Conservation (phyloP, 2,113 vertebrate species). For the Gavia stellata region DNA sequence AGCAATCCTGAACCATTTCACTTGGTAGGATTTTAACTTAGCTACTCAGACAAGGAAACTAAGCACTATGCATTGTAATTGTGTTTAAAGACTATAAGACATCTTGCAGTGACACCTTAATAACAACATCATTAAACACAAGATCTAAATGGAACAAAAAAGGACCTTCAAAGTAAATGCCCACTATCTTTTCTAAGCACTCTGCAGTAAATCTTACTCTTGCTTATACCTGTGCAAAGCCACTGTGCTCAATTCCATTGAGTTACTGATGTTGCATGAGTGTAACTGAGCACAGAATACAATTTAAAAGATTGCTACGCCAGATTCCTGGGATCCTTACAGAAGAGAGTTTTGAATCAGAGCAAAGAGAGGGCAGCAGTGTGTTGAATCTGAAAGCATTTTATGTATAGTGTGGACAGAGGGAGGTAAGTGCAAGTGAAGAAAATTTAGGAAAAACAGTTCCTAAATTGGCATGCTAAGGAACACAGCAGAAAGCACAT, state of each 20-base stretch:
- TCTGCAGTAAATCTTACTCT: neutral
- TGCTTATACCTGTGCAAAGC: neutral
- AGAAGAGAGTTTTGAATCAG: neutral
- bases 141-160: neutral
- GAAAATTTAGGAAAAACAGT: neutral
- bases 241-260: neutral
- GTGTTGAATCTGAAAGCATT: neutral
- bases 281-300: neutral
- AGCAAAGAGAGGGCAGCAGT: neutral
- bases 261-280: neutral
- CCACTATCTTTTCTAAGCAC: neutral
- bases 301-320: neutral
- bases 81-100: neutral
- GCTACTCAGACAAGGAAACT: neutral
- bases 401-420: neutral
- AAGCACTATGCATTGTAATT: neutral
- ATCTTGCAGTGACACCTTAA: neutral
- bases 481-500: neutral
- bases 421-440: neutral
- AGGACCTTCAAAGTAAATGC: neutral
- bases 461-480: neutral
- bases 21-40: neutral
- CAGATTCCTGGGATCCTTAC: neutral
- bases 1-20: neutral
- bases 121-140: neutral